Evolutionary conservation across 2,888 invertebrate species (phyloP).

Genomic region (Allacma fusca): DNA sequence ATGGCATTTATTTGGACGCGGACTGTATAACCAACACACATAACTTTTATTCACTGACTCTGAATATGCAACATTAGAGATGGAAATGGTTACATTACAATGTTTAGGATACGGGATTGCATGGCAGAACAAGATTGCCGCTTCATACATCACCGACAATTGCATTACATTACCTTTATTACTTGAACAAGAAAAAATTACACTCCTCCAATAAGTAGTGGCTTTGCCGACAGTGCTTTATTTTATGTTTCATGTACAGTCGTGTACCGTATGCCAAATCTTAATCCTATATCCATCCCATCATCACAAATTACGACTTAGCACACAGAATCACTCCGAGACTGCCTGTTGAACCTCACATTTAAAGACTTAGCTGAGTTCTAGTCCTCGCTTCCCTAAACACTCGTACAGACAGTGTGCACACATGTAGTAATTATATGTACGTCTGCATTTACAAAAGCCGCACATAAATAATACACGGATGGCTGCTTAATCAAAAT

Average conservation of each 20-base stretch:
- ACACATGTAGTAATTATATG: no score
- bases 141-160: slow-evolving; percentile 37
- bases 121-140: not conserved
- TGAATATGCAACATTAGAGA: no score
- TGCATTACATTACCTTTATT: slow-evolving; percentile 39
- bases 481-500: no score
- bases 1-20: no score
- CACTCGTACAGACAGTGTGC: no score
- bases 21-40: no score
- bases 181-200: slow-evolving; percentile 36
- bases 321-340: not conserved
- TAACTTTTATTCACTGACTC: no score
- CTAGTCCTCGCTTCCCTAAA: not conserved
- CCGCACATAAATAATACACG: not conserved
- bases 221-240: slow-evolving; percentile 21
- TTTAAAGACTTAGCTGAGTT: no score
- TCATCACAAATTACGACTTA: slow-evolving; percentile 23
- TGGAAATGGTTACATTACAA: no score
- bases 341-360: not conserved
- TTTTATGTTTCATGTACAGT: not conserved
- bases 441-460: no score
- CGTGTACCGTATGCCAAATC: not conserved
- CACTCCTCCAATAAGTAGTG: slow-evolving; percentile 28
- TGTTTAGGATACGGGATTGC: not conserved
- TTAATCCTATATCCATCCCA: slow-evolving; percentile 10